Conservation (phyloP, 1,140 invertebrate genomes). For the Leucophenga varia region DNA sequence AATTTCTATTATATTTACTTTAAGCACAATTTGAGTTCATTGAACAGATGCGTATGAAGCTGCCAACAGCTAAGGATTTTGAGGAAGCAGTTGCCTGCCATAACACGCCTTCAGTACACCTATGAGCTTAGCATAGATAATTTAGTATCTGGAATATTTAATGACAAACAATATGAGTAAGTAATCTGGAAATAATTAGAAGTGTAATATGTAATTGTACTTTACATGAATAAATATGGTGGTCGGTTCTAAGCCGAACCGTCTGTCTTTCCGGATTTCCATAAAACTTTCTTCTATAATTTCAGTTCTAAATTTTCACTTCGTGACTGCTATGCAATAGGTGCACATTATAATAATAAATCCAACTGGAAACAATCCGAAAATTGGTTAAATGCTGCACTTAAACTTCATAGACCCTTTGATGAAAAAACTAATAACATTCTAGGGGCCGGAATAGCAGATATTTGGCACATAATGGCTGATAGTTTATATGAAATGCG, state of each 20-base stretch:
- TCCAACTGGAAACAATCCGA: slow-evolving; percentile 2
- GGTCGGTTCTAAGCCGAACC: slow-evolving; percentile 5
- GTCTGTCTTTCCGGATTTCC: neutral
- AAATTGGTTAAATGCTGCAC: slow-evolving; percentile 15
- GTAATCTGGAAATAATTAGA: too few species aligned
- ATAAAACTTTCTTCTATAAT: neutral
- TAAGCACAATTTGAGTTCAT: slow-evolving; percentile 13
- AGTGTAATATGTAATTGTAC: too few species aligned
- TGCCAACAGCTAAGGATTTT: slow-evolving; percentile 17
- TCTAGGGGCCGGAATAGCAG: neutral
- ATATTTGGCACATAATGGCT: neutral
- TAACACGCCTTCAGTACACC: slow-evolving; percentile 7
- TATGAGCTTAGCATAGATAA: slow-evolving; percentile 12
- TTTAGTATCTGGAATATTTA: slow-evolving; percentile 11
- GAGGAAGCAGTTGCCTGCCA: slow-evolving; percentile 9
- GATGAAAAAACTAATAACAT: too few species aligned
- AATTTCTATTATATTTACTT: too few species aligned
- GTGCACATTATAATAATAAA: slow-evolving; percentile 1
- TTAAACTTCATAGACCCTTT: too few species aligned
- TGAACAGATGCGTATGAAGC: neutral
- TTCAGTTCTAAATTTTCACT: slow-evolving; percentile 7
- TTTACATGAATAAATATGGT: too few species aligned
- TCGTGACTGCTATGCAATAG: slow-evolving; percentile 18
- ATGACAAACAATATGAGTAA: too few species aligned
- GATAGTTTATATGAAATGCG: slow-evolving; percentile 1